Conservation (phyloP, 2,113 vertebrate genomes). For the Ptilonorhynchus violaceus region DNA sequence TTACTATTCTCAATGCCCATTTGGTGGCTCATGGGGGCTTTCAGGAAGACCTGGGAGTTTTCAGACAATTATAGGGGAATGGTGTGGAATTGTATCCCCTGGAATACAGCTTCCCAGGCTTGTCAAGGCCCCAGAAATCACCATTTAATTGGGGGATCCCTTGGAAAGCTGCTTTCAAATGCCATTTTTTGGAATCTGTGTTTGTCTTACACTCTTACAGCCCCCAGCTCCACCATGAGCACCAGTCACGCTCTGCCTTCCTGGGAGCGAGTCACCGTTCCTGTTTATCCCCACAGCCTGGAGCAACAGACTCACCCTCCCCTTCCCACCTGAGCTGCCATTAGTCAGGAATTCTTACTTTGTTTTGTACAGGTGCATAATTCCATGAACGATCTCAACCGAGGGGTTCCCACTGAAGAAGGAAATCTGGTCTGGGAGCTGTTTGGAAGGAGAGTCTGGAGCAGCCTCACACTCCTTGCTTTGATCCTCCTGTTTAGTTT, state of each 20-base stretch:
- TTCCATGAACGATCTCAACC: conserved; percentile 95
- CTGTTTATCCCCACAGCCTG: neutral
- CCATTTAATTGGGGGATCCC: neutral
- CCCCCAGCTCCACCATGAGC: neutral
- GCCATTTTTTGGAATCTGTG: fast-evolving
- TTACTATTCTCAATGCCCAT: neutral
- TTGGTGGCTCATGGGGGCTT: neutral
- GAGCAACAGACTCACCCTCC: neutral
- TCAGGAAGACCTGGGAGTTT: neutral
- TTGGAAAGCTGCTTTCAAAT: neutral
- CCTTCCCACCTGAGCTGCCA: neutral
- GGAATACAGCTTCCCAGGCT: neutral
- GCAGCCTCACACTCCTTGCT: conserved; percentile 57
- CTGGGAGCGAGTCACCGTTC: neutral
- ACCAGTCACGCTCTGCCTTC: neutral
- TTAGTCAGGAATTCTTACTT: conserved; percentile 80
- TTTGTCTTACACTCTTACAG: fast-evolving
- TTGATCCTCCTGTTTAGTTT: conserved; percentile 42
- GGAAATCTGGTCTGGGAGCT: conserved; percentile 95
- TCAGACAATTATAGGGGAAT: fast-evolving
- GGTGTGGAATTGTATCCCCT: neutral
- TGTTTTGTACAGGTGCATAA: conserved; percentile 99
- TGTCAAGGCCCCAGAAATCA: neutral
- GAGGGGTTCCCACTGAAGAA: conserved; percentile 98
- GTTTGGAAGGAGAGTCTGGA: conserved; percentile 90